Evolutionary conservation across 1,140 invertebrate genomes (phyloP).

Genomic region (Drosophila oshimai): DNA sequence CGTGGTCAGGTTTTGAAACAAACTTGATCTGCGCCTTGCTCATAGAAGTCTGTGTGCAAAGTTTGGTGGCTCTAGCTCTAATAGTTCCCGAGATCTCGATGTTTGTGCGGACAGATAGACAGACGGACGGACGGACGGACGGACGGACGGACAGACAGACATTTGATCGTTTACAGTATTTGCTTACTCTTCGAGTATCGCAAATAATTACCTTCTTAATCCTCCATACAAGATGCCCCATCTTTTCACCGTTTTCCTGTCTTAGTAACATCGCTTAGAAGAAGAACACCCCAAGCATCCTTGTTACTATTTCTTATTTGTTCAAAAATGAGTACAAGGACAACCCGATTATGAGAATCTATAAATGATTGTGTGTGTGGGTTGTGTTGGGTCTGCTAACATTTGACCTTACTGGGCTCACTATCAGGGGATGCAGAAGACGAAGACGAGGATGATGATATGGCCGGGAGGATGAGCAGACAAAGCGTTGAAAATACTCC

Average conservation of each 20-base stretch:
- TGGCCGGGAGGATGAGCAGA: slow-evolving; percentile 42
- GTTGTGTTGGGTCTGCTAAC: slow-evolving; percentile 28
- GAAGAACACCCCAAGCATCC: slow-evolving; percentile 7
- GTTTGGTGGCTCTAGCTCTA: too few relatives aligned
- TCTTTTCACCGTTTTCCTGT: neutral
- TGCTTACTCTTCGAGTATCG: too few relatives aligned
- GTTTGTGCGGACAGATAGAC: too few relatives aligned
- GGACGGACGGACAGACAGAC: too few relatives aligned
- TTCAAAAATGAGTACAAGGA: slow-evolving; percentile 67
- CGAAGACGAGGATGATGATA: neutral
- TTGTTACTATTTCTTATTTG: slow-evolving; percentile 37
- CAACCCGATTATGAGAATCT: slow-evolving; percentile 58
- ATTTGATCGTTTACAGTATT: too few relatives aligned
- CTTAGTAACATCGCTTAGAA: neutral
- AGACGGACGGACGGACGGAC: too few relatives aligned
- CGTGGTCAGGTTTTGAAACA: too few relatives aligned
- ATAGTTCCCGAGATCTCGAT: too few relatives aligned
- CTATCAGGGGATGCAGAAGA: neutral
- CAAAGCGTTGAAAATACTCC: slow-evolving; percentile 62
- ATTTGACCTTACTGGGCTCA: slow-evolving; percentile 64
- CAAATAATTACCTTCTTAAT: neutral
- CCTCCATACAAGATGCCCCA: neutral
- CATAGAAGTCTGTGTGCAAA: too few relatives aligned
- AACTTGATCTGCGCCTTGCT: too few relatives aligned
- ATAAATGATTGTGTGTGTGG: slow-evolving; percentile 46